Conservation (phyloP, 2,113 vertebrate genomes). For the Chionodraco myersi region DNA sequence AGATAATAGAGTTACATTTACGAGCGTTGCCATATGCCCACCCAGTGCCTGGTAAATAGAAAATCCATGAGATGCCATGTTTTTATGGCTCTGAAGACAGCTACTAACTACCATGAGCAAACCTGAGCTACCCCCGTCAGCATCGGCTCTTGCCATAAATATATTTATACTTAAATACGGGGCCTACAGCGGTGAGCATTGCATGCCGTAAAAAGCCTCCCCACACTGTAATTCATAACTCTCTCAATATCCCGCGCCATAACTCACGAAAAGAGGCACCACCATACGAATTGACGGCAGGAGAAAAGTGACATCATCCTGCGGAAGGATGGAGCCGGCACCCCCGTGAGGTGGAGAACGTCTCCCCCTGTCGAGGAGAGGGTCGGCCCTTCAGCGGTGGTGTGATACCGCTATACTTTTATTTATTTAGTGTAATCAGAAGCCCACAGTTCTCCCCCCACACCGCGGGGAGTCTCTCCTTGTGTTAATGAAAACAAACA, state of each 20-base stretch:
- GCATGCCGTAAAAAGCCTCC: conserved; percentile 61
- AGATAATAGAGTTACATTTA: conserved; percentile 74
- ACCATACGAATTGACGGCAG: conserved; percentile 57
- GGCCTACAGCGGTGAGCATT: conserved; percentile 62
- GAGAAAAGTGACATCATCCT: conserved; percentile 72
- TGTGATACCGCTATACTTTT: conserved; percentile 37
- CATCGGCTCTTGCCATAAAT: conserved; percentile 62
- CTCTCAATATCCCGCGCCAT: conserved; percentile 66
- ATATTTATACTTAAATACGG: conserved; percentile 73
- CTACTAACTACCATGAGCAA: conserved; percentile 66
- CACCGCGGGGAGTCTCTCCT: conserved; percentile 65
- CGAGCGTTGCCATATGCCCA: conserved; percentile 70
- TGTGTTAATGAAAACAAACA: conserved; percentile 78
- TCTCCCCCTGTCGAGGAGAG: conserved; percentile 37
- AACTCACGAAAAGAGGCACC: conserved; percentile 59
- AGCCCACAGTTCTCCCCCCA: conserved; percentile 63
- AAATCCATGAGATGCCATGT: conserved; percentile 75
- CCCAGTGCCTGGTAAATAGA: conserved; percentile 76
- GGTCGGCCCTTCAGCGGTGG: conserved; percentile 36
- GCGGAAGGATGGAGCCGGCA: conserved; percentile 60
- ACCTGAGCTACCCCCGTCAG: conserved; percentile 56
- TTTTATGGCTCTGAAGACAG: conserved; percentile 70
- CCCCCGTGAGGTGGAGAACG: conserved; percentile 40
- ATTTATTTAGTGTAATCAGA: conserved; percentile 63
- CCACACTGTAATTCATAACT: conserved; percentile 70